Conservation (phyloP, 1,140 invertebrate species). For the Meloidogyne exigua region DNA sequence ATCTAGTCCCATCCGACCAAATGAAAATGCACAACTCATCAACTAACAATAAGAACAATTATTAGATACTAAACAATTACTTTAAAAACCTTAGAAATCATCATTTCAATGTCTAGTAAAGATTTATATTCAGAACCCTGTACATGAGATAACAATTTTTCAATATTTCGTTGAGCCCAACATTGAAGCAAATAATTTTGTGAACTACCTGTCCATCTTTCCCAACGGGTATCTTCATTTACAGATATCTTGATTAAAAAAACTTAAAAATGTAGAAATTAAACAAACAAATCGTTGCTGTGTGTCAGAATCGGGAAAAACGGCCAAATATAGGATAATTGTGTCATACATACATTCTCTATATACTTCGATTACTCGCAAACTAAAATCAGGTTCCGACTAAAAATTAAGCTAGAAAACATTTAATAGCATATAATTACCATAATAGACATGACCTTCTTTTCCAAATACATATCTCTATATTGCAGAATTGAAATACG, state of each 20-base stretch:
- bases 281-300: constrained; percentile 45
- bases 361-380: constrained; percentile 58
- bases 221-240: constrained; percentile 57
- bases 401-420: constrained; percentile 60
- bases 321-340: constrained; percentile 62
- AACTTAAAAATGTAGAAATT: constrained; percentile 8
- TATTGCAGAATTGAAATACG: constrained; percentile 62
- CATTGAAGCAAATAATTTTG: constrained; percentile 57
- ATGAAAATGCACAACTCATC: constrained; percentile 61
- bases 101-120: constrained; percentile 44
- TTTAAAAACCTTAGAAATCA: constrained; percentile 19
- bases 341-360: constrained; percentile 63
- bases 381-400: constrained; percentile 54
- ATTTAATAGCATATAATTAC: constrained; percentile 56
- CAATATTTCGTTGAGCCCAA: constrained; percentile 57
- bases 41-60: constrained; percentile 38
- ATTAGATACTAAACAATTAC: neutral
- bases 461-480: constrained; percentile 59
- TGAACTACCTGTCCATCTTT: constrained; percentile 58
- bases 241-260: constrained; percentile 27
- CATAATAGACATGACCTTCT: constrained; percentile 57
- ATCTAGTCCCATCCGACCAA: constrained; percentile 62
- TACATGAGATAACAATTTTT: constrained; percentile 41
- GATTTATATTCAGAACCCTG: constrained; percentile 35
- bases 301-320: constrained; percentile 59